phyloP scores from a whole-genome alignment of 2,113 vertebrate genomes.

The Pseudolaguvia tuberculata region DNA sequence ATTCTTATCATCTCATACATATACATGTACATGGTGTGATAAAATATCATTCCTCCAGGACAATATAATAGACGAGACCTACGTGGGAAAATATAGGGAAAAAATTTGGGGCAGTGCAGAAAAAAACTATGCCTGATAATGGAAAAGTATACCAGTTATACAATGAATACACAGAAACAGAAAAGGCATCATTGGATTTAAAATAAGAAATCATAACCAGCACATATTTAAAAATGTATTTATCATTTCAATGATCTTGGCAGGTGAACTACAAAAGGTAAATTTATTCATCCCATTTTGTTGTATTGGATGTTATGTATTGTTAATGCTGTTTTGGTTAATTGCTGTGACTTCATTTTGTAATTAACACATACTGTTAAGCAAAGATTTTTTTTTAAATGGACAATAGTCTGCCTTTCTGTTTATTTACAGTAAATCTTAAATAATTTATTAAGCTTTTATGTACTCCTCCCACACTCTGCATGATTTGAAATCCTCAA shows the following conservation, averaged over 20 bases:
- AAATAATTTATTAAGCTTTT: too few relatives aligned
- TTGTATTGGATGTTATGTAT: not conserved
- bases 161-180: conserved; percentile 1
- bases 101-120: conserved; percentile 9
- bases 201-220: not conserved
- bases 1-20: conserved; percentile 22
- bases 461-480: too few relatives aligned
- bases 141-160: not conserved
- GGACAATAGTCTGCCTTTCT: too few relatives aligned
- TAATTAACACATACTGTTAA: too few relatives aligned
- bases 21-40: conserved; percentile 21
- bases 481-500: too few relatives aligned
- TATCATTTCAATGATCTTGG: not conserved
- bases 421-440: too few relatives aligned
- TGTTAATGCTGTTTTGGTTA: too few relatives aligned
- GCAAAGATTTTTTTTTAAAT: too few relatives aligned
- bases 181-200: not conserved
- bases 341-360: too few relatives aligned
- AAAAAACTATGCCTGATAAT: conserved; percentile 12
- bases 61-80: conserved; percentile 5
- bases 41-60: conserved; percentile 23
- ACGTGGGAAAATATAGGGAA: too few relatives aligned
- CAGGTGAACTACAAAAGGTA: not conserved
- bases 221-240: not conserved
- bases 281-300: not conserved